Evolutionary conservation across 2,888 invertebrate genomes (phyloP).

Genomic region (Brenthis hecate): DNA sequence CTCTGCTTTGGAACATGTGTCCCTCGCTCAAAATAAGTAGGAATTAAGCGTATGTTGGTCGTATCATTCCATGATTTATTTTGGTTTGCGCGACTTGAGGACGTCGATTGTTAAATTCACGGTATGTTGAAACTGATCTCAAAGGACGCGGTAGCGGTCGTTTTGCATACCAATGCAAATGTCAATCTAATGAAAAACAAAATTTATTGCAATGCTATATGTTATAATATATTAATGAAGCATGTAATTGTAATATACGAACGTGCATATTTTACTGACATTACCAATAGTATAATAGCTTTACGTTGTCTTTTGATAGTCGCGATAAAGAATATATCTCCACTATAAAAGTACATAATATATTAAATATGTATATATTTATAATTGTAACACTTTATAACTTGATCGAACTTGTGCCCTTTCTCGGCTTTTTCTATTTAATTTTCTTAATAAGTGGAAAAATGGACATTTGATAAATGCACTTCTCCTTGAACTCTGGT

Average conservation of each 20-base stretch:
- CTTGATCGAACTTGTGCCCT: too few species aligned
- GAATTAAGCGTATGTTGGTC: constrained; percentile 14
- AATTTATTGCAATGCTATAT: constrained; percentile 21
- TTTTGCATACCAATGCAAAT: constrained; percentile 55
- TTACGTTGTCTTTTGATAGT: too few species aligned
- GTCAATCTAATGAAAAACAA: constrained; percentile 40
- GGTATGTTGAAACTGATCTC: constrained; percentile 59
- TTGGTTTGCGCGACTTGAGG: constrained; percentile 48
- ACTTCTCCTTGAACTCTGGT: too few species aligned
- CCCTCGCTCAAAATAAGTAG: constrained; percentile 7
- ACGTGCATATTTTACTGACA: too few species aligned
- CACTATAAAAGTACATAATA: too few species aligned
- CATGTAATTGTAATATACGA: neutral
- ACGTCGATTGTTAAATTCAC: constrained; percentile 54
- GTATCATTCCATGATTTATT: constrained; percentile 37
- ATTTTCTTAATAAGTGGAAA: too few species aligned
- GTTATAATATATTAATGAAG: neutral
- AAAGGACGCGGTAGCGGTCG: constrained; percentile 52
- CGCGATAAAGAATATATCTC: too few species aligned
- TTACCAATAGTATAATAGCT: too few species aligned
- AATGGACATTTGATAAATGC: too few species aligned
- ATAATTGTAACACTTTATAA: too few species aligned
- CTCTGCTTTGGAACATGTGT: neutral
- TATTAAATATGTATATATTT: too few species aligned
- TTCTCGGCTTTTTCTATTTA: too few species aligned